Evolutionary conservation across 2,113 vertebrate genomes (phyloP).

Genomic region (Oceanodroma tethys): DNA sequence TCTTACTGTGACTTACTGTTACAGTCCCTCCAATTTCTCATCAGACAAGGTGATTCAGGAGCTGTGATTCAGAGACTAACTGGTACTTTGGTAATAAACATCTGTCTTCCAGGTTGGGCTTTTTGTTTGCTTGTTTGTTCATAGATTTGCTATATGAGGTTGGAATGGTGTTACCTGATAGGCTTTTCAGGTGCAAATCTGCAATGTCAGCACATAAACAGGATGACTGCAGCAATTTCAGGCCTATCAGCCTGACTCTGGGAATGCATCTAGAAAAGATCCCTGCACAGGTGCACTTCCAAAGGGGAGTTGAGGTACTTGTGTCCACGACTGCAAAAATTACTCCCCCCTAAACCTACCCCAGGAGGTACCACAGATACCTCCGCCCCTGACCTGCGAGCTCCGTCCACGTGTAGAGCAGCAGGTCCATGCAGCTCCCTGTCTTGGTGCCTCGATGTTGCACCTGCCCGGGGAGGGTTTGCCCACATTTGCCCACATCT

Average conservation of each 20-base stretch:
- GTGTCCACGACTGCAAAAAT: neutral
- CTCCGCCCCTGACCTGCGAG: neutral
- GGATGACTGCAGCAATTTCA: neutral
- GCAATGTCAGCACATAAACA: neutral
- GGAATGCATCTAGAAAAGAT: neutral
- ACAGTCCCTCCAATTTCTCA: neutral
- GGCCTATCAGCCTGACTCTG: neutral
- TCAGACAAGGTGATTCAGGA: neutral
- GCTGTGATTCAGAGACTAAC: neutral
- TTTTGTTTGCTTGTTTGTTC: neutral
- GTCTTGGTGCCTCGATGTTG: neutral
- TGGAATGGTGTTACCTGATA: neutral
- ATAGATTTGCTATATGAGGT: neutral
- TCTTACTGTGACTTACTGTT: neutral
- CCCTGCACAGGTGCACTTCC: neutral
- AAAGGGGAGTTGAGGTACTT: neutral
- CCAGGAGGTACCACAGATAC: neutral
- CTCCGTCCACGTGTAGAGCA: neutral
- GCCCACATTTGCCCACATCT: neutral
- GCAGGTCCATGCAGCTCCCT: neutral
- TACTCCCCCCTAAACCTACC: neutral
- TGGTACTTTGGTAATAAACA: neutral
- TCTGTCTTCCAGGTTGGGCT: neutral
- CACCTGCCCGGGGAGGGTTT: neutral
- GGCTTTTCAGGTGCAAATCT: neutral